Evolutionary conservation across 30 jellyfish, hydroid and myxozoan species (phyloP).

Genomic region (Morbakka virulenta): DNA sequence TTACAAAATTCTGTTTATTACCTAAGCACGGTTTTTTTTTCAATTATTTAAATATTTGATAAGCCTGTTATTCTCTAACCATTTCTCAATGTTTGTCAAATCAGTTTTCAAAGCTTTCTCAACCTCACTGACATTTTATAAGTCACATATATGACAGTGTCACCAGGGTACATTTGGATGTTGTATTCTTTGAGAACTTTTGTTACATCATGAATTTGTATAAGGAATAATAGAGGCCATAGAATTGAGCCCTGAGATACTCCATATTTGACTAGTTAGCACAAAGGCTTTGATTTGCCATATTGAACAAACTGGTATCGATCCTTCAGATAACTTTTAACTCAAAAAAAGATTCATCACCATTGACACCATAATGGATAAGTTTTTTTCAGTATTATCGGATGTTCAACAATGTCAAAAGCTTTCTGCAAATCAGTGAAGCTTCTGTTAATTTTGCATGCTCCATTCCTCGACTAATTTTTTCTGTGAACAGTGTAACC

Average conservation of each 20-base stretch:
- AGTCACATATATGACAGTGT: slow-evolving; percentile 51
- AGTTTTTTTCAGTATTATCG: neutral
- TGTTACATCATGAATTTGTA: slow-evolving; percentile 40
- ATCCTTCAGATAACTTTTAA: slow-evolving; percentile 38
- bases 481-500: slow-evolving; percentile 37
- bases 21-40: too few relatives aligned
- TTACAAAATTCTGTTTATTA: too few relatives aligned
- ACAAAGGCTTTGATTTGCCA: slow-evolving; percentile 19
- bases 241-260: slow-evolving; percentile 60
- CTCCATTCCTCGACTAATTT: slow-evolving; percentile 28
- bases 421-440: slow-evolving; percentile 28
- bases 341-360: slow-evolving; percentile 9
- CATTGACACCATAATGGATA: slow-evolving; percentile 13
- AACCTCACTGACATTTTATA: slow-evolving; percentile 38
- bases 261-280: slow-evolving; percentile 50
- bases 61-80: slow-evolving; percentile 32
- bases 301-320: slow-evolving; percentile 21
- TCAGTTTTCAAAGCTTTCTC: slow-evolving; percentile 37
- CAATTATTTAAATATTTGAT: slow-evolving; percentile 20
- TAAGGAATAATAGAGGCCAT: slow-evolving; percentile 37
- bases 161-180: slow-evolving; percentile 56
- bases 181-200: slow-evolving; percentile 14
- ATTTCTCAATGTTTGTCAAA: slow-evolving; percentile 52
- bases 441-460: slow-evolving; percentile 30
- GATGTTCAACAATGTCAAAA: slow-evolving; percentile 26